Percentiles rank a stretch among this genome's conserved stretches.
Evolutionary conservation across 2,113 vertebrate genomes (phyloP).

Genomic region (Neolamprologus devosi): DNA sequence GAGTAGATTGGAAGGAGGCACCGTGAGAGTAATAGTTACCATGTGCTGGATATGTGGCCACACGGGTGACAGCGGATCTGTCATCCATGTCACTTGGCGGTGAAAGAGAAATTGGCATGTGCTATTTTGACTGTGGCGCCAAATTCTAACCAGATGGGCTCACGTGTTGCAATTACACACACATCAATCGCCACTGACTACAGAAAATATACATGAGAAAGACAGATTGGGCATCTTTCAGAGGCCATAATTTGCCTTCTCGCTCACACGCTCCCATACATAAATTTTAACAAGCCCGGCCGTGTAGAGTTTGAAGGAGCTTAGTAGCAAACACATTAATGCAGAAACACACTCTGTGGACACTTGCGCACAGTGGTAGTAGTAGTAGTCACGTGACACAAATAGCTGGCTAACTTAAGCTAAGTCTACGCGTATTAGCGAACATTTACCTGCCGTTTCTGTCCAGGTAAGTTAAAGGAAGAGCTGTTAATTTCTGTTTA

Average conservation of each 20-base stretch:
- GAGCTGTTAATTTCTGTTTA: background rate
- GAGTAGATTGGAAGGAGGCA: constrained; percentile 48
- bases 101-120: constrained; percentile 61
- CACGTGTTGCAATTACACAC: constrained; percentile 55
- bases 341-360: background rate
- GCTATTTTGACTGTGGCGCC: constrained; percentile 60
- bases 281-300: constrained; percentile 2
- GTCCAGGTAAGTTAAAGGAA: background rate
- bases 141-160: constrained; percentile 68
- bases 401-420: background rate
- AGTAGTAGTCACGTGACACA: background rate
- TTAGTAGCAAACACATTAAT: background rate
- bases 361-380: background rate
- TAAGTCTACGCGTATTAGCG: background rate
- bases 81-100: constrained; percentile 50
- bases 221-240: constrained; percentile 47
- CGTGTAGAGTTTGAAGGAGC: background rate
- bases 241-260: constrained; percentile 21
- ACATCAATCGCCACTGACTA: constrained; percentile 52
- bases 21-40: constrained; percentile 57
- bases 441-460: background rate
- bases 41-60: constrained; percentile 53
- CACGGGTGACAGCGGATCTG: constrained; percentile 44
- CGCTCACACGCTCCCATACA: constrained; percentile 6
- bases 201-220: constrained; percentile 57